Base-by-base conservation (phyloP, 2,113 vertebrate genomes). In the Progne subis region DNA sequence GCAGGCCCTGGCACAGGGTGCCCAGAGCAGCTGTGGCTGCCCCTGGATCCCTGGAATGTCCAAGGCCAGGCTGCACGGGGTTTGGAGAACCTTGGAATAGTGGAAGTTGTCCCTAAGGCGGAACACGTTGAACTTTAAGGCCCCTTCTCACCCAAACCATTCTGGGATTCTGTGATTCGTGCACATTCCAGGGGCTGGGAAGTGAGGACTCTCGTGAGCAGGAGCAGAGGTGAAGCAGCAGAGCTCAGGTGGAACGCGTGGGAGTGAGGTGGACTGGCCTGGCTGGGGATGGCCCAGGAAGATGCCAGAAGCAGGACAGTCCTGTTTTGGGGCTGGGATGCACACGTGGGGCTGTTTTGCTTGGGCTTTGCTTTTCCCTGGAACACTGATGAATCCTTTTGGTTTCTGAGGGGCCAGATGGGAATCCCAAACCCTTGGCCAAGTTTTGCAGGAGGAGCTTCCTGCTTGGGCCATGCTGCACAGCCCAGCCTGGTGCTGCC, bases 81-180 rank as follows among this genome's bases (percentile, higher is more conserved):
- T 2, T 67, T 1, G 46, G 53, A 53, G 8, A 37, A 8, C 0
- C 44, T 10, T 59, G 60, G 44, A 37, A 13, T 0, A 6, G 24
- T 6, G 47, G 78, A 0, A 82, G 9, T 4, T 55, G 63, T 46
- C 55, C n/a, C n/a, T 82, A 41, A 31, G 14, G 21, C 43, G 25
- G 24, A 60, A 55, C 5, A 7, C 2, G 2, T 10, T 18, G n/a
- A 2, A 4, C 2, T 47, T 41, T 14, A 46, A 8, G 24, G 4
- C 53, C 29, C 28, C 11, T 55, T 61, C 39, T 5, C 34, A 34
- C 11, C 11, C 29, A 68, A 31, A 31, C 14, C 25, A 9, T 11
- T 69, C 25, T 10, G 21, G 5, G 18, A 11, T 41, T 82, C 47
- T 23, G 34, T 21, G n/a, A 26, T 16, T 11, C 8, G 17, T 46